phyloP scores from a whole-genome alignment of 2,888 invertebrate genomes.

The Leptura quadrifasciata region DNA sequence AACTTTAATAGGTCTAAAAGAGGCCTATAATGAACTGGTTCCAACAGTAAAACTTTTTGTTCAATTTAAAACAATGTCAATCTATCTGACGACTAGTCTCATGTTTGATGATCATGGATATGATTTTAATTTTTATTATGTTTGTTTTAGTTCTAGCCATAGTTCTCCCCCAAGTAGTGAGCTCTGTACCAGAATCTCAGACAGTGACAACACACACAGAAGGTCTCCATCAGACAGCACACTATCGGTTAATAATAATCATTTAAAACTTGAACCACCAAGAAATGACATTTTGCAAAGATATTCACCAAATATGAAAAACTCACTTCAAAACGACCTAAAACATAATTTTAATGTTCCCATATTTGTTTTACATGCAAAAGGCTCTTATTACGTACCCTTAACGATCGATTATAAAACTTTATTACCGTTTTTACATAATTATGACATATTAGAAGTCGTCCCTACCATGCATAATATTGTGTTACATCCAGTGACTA shows the following conservation, averaged over 20 bases:
- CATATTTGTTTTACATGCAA: slow-evolving; percentile 92
- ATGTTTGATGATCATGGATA: background rate
- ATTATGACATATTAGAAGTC: slow-evolving; percentile 78
- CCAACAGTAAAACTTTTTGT: too few relatives aligned
- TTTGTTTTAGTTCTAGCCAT: slow-evolving; percentile 65
- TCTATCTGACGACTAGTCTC: too few relatives aligned
- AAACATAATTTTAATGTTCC: slow-evolving; percentile 80
- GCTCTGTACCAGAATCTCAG: slow-evolving; percentile 68
- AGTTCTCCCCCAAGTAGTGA: slow-evolving; percentile 71
- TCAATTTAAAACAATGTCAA: too few relatives aligned
- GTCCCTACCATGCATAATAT: slow-evolving; percentile 76
- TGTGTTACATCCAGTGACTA: slow-evolving; percentile 90
- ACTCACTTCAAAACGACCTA: slow-evolving; percentile 51
- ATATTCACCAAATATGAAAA: slow-evolving; percentile 56
- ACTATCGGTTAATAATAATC: slow-evolving; percentile 59
- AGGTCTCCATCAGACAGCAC: slow-evolving; percentile 67
- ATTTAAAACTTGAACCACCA: slow-evolving; percentile 57
- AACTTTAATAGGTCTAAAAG: too few relatives aligned
- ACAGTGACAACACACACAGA: slow-evolving; percentile 64
- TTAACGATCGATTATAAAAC: slow-evolving; percentile 86
- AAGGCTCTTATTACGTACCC: slow-evolving; percentile 92
- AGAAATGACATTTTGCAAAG: slow-evolving; percentile 56
- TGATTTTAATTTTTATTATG: background rate
- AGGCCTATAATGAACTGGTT: too few relatives aligned
- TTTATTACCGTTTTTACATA: slow-evolving; percentile 82